phyloP scores from a whole-genome alignment of 1,140 invertebrate genomes.

The Drosophila watanabei region DNA sequence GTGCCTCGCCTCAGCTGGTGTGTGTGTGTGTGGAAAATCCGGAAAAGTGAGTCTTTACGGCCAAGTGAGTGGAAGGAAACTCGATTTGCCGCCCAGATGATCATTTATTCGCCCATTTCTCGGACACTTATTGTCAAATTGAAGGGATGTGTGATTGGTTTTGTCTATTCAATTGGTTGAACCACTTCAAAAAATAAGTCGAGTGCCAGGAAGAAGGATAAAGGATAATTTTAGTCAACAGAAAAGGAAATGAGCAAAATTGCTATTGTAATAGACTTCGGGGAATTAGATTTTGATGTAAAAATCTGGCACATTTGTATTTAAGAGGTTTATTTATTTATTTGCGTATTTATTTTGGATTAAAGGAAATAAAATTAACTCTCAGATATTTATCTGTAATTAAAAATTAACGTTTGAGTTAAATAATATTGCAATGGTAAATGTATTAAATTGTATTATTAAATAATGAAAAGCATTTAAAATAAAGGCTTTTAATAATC shows the following conservation, averaged over 20 bases:
- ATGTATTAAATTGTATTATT: too few species aligned
- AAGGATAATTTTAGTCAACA: not conserved
- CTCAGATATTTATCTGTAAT: not conserved
- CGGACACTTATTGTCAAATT: conserved; percentile 26
- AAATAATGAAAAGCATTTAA: too few species aligned
- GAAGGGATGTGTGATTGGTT: conserved; percentile 32
- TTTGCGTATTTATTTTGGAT: not conserved
- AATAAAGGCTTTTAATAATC: too few species aligned
- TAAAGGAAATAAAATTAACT: not conserved
- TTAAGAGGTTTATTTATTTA: not conserved
- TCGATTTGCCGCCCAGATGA: conserved; percentile 27
- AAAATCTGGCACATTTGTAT: not conserved
- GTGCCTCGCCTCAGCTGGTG: conserved; percentile 19
- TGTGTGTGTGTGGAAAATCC: conserved; percentile 35
- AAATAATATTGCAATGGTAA: too few species aligned
- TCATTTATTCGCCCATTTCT: conserved; percentile 37
- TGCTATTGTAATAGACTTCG: not conserved
- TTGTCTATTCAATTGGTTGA: conserved; percentile 43
- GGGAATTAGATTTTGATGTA: not conserved
- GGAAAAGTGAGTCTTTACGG: conserved; percentile 29
- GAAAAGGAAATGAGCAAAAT: not conserved
- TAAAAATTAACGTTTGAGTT: too few species aligned
- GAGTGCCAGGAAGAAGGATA: not conserved
- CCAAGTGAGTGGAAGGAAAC: conserved; percentile 35
- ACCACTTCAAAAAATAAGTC: conserved; percentile 35